Conservation (phyloP, 37 sponge, comb jelly and placozoan species). For the Halichondria panicea region DNA sequence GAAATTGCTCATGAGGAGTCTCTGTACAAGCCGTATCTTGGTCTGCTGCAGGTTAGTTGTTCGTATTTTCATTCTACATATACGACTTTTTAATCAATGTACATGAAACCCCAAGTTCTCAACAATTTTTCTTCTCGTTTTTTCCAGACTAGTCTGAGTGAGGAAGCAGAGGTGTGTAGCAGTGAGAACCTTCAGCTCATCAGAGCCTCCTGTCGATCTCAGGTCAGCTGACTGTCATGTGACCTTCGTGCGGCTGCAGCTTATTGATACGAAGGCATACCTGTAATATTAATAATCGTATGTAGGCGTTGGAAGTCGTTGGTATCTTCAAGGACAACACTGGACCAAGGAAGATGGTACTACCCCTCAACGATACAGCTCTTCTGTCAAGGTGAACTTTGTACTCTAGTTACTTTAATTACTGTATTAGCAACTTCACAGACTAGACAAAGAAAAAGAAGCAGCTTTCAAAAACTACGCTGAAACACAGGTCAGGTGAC, state of each 20-base stretch:
- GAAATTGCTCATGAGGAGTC: constrained; percentile 45
- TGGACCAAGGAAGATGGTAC: constrained; percentile 40
- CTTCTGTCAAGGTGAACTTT: constrained; percentile 46
- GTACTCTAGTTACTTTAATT: background rate
- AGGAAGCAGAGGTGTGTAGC: constrained; percentile 17
- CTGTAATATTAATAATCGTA: background rate
- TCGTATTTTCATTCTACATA: background rate
- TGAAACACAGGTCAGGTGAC: constrained; percentile 15
- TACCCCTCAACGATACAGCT: constrained; percentile 72
- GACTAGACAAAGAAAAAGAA: constrained; percentile 23
- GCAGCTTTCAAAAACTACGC: constrained; percentile 11
- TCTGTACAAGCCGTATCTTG: constrained; percentile 19
- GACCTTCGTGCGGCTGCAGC: background rate
- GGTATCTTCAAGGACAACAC: constrained; percentile 51
- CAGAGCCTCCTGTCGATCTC: constrained; percentile 19
- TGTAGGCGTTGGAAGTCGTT: constrained; percentile 43
- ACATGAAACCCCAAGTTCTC: background rate
- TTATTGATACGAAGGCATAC: background rate
- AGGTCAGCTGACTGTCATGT: constrained; percentile 13
- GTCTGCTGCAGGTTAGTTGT: constrained; percentile 23
- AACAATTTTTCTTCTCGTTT: no score
- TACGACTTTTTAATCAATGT: background rate
- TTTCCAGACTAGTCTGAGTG: constrained; percentile 35
- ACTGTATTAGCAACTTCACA: background rate
- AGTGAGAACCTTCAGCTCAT: constrained; percentile 50